Evolutionary conservation across 2,113 vertebrate species (phyloP).

Genomic region (Trochalopteron elliotii): DNA sequence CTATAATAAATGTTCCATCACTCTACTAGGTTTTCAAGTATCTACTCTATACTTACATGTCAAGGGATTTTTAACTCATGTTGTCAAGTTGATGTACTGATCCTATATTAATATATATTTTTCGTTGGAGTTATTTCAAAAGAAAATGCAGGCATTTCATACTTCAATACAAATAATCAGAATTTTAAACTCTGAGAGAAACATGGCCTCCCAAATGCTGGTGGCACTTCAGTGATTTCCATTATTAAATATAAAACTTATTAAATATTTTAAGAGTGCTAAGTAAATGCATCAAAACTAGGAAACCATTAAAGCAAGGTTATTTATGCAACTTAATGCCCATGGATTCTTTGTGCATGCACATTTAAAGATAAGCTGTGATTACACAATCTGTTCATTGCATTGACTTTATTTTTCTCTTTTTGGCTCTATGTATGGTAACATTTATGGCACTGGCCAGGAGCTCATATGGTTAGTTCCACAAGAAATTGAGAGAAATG

Average conservation of each 20-base stretch:
- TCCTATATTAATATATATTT: not conserved
- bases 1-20: not conserved
- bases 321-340: not conserved
- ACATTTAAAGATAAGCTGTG: not conserved
- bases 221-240: not conserved
- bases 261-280: not conserved
- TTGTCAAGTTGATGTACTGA: not conserved
- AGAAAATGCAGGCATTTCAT: not conserved
- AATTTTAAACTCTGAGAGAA: not conserved
- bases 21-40: not conserved
- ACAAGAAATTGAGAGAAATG: not conserved
- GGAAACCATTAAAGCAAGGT: not conserved
- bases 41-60: not conserved
- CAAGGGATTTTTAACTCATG: not conserved
- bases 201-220: not conserved
- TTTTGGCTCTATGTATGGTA: not conserved
- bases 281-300: not conserved
- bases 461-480: not conserved
- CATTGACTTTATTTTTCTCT: not conserved
- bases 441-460: not conserved
- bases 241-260: not conserved
- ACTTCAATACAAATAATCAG: not conserved
- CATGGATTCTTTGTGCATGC: not conserved
- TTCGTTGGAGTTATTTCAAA: not conserved
- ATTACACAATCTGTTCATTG: not conserved